Evolutionary conservation across 2,113 vertebrate species (phyloP).

Genomic region (Perccottus glenii): DNA sequence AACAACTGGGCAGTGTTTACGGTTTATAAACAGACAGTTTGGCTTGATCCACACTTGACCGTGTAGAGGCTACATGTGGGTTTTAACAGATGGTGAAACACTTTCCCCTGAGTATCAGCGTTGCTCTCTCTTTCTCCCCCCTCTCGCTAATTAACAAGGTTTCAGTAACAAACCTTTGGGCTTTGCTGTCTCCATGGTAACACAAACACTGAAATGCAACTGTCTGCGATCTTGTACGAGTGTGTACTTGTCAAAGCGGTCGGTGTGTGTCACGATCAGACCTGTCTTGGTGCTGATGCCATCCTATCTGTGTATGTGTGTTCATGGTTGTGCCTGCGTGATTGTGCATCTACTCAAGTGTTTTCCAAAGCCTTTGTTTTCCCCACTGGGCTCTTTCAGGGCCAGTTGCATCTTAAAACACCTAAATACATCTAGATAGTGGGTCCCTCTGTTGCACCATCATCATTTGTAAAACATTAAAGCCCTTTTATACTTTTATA

Average conservation of each 20-base stretch:
- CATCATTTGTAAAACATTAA: conserved; percentile 49
- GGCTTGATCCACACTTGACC: conserved; percentile 27
- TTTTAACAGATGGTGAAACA: conserved; percentile 80
- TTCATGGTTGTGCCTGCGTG: conserved; percentile 29
- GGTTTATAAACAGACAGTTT: conserved; percentile 12
- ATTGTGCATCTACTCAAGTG: conserved; percentile 60
- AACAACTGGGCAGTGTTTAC: conserved; percentile 36
- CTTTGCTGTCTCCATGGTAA: conserved; percentile 80
- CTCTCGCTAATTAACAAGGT: conserved; percentile 79
- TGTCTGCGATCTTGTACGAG: conserved; percentile 56
- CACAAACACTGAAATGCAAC: conserved; percentile 66
- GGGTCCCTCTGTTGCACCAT: conserved; percentile 29
- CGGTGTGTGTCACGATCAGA: too few species aligned
- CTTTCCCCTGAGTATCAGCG: conserved; percentile 70
- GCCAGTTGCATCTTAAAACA: conserved; percentile 47
- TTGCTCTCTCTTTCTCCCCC: conserved; percentile 44
- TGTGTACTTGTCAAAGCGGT: conserved; percentile 2
- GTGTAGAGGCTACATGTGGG: conserved; percentile 58
- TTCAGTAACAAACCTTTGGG: conserved; percentile 84
- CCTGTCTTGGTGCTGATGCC: background rate
- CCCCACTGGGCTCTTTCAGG: conserved; percentile 18
- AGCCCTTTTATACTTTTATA: conserved; percentile 18
- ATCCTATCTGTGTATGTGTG: conserved; percentile 9
- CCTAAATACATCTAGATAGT: conserved; percentile 33
- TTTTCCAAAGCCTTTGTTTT: conserved; percentile 65